These are phyloP conservation scores for Bergia sp. DNA, from an alignment of 92 coral and sea anemone genomes.

Conservation along the genomic window DNA sequence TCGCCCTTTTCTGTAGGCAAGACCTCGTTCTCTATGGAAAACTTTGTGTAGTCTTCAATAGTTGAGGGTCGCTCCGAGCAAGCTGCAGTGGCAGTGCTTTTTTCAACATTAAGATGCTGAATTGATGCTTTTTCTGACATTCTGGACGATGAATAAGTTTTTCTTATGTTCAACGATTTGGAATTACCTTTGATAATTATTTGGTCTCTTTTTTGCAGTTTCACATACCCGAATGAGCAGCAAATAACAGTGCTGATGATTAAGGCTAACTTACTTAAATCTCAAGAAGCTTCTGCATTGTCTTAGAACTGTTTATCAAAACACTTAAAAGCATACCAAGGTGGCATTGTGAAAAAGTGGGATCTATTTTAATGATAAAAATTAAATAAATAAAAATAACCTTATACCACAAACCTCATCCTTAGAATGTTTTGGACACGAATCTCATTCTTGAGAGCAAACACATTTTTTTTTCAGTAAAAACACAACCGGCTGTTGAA, in stretches of 20 bases:
- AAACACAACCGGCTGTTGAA: neutral
- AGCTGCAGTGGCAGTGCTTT: neutral
- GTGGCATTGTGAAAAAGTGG: neutral
- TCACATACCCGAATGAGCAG: neutral
- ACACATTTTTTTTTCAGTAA: neutral
- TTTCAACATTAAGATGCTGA: slow-evolving; percentile 15
- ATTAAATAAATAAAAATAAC: neutral
- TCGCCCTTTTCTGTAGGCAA: slow-evolving; percentile 28
- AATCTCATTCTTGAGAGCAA: neutral
- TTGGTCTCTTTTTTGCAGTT: neutral
- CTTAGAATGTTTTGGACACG: neutral
- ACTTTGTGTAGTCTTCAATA: slow-evolving; percentile 5
- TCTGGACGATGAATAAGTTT: neutral
- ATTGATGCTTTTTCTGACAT: slow-evolving; percentile 26
- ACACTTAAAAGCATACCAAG: neutral
- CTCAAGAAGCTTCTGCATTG: neutral
- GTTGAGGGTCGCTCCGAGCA: slow-evolving; percentile 16
- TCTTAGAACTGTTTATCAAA: neutral
- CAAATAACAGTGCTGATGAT: neutral
- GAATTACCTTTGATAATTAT: neutral
- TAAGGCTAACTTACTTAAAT: neutral
- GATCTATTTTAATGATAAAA: neutral
- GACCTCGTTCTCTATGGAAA: slow-evolving; percentile 39
- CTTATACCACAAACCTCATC: neutral
- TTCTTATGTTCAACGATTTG: slow-evolving; percentile 2